phyloP scores from a whole-genome alignment of 2,888 invertebrate genomes.

The Harpalus rufipes region DNA sequence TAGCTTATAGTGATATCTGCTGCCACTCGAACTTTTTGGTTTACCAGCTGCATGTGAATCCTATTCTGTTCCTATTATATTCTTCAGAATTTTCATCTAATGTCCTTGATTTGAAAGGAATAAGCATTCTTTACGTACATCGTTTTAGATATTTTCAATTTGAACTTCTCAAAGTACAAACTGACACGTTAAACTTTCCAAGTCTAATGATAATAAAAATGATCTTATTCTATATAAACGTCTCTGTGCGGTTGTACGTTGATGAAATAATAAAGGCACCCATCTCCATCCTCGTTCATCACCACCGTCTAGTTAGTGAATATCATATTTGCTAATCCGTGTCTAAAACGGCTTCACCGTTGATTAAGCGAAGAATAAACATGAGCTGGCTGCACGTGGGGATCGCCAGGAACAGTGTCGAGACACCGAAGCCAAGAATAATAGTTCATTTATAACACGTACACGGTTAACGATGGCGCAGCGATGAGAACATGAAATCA shows the following conservation, averaged over 20 bases:
- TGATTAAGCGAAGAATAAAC: slow-evolving; percentile 52
- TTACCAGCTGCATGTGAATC: too few relatives aligned
- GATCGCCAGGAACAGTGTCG: not conserved
- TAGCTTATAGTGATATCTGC: too few relatives aligned
- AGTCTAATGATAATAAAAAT: slow-evolving; percentile 10
- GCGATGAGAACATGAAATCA: slow-evolving; percentile 45
- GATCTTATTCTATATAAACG: not conserved
- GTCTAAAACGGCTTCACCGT: slow-evolving; percentile 37
- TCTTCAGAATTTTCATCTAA: too few relatives aligned
- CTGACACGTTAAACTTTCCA: not conserved
- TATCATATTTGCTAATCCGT: slow-evolving; percentile 52
- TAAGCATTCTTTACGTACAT: too few relatives aligned
- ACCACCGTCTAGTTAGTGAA: slow-evolving; percentile 17
- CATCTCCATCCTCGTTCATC: slow-evolving; percentile 25
- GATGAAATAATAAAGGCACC: slow-evolving; percentile 16
- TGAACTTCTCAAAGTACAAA: too few relatives aligned
- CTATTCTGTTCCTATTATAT: too few relatives aligned
- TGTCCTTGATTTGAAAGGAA: too few relatives aligned
- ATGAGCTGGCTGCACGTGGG: slow-evolving; percentile 32
- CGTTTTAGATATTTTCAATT: too few relatives aligned
- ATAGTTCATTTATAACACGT: slow-evolving; percentile 58
- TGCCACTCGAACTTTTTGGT: too few relatives aligned
- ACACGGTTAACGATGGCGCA: slow-evolving; percentile 46
- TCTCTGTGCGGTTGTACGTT: not conserved
- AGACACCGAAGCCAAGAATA: slow-evolving; percentile 52